Evolutionary conservation across 2,113 vertebrate species (phyloP).

Genomic region (Takifugu bimaculatus): DNA sequence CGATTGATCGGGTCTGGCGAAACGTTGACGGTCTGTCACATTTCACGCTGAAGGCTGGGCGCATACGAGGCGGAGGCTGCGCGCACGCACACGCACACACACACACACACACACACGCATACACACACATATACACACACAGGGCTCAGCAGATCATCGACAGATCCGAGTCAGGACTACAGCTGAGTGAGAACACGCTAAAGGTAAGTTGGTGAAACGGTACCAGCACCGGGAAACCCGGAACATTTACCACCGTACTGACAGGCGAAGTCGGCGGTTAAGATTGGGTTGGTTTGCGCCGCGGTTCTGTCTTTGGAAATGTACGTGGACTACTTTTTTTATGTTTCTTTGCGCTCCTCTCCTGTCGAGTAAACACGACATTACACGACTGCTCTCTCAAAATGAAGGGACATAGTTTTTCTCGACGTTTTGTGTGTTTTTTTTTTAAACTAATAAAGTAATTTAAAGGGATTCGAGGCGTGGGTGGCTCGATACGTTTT

Average conservation of each 20-base stretch:
- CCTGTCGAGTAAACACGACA: slow-evolving; percentile 7
- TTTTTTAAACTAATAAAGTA: slow-evolving; percentile 13
- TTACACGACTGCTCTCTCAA: not conserved
- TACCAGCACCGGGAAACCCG: not conserved
- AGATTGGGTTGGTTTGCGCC: slow-evolving; percentile 49
- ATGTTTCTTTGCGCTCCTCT: slow-evolving; percentile 18
- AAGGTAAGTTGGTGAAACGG: slow-evolving; percentile 48
- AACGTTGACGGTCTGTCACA: slow-evolving; percentile 79
- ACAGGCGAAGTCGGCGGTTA: slow-evolving; percentile 26
- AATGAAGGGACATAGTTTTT: not conserved
- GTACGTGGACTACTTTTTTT: slow-evolving; percentile 59
- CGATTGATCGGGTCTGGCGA: slow-evolving; percentile 53
- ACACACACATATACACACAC: slow-evolving; percentile 36
- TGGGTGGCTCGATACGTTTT: slow-evolving; percentile 57
- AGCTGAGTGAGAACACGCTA: slow-evolving; percentile 32
- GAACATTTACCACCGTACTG: slow-evolving; percentile 12
- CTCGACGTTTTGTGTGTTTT: not conserved
- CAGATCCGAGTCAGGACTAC: slow-evolving; percentile 46
- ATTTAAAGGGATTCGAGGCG: slow-evolving; percentile 60
- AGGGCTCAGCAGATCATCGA: slow-evolving; percentile 57
- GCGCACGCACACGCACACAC: slow-evolving; percentile 38
- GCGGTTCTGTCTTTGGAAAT: slow-evolving; percentile 59
- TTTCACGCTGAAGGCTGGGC: slow-evolving; percentile 68
- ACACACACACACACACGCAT: slow-evolving; percentile 20
- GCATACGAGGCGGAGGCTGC: slow-evolving; percentile 55